Evolutionary conservation across 2,797 vertebrate species (phyloP), one percentile per base, ranked within the genome.

Genomic region (Pristis pectinata): DNA sequence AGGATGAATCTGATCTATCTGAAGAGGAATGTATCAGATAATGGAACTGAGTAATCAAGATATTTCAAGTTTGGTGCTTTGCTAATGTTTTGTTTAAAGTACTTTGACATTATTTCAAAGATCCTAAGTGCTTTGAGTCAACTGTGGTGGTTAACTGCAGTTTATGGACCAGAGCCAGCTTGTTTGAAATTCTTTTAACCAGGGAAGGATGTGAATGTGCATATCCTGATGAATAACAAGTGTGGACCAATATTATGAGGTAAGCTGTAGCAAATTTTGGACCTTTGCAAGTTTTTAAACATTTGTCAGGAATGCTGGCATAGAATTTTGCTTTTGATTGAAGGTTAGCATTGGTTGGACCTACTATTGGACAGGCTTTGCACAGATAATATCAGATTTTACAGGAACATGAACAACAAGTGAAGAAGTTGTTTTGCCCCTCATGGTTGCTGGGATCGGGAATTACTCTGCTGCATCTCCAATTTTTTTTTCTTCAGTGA

Each of bases 1-100:
- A 98, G 1, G 98, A 98, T 80, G 92, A 95, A 0, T 97, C 97
- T 96, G 97, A 96, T 95, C 96, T 96, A 94, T 98, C 97, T 95
- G 98, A 98, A 95, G 98, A 99, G 95, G 98, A 99, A 92, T 98
- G 95, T 95, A 98, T 99, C 96, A 98, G 99, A 98, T 99, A 97
- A 95, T 96, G 94, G 34, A n/a, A 80, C 59, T 83, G 27, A 93
- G 24, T 24, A 44, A 10, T 53, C 92, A 72, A 91, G 59, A 91
- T 22, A 37, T 91, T 74, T 41, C 3, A 74, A 49, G 15, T 93
- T 93, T 74, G 72, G 94, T 59, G 2, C 92, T 59, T 95, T 53
- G 56, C 95, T 53, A 0, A 64, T n/a, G 13, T 91, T 0, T 0
- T 64, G 94, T 93, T n/a, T 15, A 6, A 19, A n/a, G 56, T 91